Evolutionary conservation across 2,888 invertebrate species (phyloP).

Genomic region (Diploptera punctata): DNA sequence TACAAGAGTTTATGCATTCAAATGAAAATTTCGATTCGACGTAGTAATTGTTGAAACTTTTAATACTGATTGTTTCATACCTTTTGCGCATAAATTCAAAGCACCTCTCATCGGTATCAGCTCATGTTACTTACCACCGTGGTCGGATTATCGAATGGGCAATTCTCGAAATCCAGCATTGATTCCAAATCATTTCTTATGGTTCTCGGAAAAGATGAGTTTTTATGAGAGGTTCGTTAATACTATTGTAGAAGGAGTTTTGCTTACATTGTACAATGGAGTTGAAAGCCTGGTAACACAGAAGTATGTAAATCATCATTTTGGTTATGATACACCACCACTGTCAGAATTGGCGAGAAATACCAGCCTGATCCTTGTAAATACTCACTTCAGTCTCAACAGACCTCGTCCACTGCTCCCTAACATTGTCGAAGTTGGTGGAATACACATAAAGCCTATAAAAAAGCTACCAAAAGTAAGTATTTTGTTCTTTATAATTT

Average conservation of each 20-base stretch:
- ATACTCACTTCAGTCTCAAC: conserved; percentile 66
- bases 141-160: conserved; percentile 63
- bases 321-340: conserved; percentile 58
- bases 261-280: conserved; percentile 51
- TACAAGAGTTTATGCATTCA: conserved; percentile 41
- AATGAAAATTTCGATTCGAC: conserved; percentile 64
- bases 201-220: conserved; percentile 41
- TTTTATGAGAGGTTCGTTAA: conserved; percentile 30
- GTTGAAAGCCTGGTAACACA: conserved; percentile 25
- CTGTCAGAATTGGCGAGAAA: conserved; percentile 62
- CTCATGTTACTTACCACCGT: conserved; percentile 60
- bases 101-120: conserved; percentile 60
- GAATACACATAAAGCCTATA: conserved; percentile 25
- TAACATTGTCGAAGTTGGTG: conserved; percentile 30
- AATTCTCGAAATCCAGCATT: conserved; percentile 65
- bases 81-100: conserved; percentile 66
- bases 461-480: conserved; percentile 32
- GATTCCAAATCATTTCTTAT: conserved; percentile 57
- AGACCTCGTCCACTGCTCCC: conserved; percentile 52
- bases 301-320: conserved; percentile 34
- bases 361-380: conserved; percentile 63
- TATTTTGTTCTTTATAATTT: too few relatives aligned
- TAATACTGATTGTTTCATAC: conserved; percentile 73
- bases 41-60: conserved; percentile 75
- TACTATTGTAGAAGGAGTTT: neutral